Evolutionary conservation across 2,113 vertebrate genomes (phyloP).

Genomic region (Amia ocellicauda): DNA sequence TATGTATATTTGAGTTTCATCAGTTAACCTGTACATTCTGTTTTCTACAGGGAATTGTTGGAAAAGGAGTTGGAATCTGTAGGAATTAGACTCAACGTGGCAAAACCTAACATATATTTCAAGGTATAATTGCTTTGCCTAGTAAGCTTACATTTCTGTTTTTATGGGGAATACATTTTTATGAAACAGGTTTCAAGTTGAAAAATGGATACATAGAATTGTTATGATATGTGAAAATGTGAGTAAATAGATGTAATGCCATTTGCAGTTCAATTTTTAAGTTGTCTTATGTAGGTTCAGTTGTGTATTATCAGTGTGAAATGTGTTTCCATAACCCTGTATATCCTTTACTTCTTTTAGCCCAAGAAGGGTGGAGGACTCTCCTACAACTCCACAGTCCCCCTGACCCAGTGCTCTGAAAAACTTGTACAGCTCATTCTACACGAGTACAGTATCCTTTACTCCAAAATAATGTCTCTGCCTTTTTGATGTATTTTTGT

Average conservation of each 20-base stretch:
- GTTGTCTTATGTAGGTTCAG: no score
- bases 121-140: constrained; percentile 73
- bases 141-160: no score
- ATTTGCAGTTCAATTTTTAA: no score
- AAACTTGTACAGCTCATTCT: constrained; percentile 96
- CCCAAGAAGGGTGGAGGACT: constrained; percentile 96
- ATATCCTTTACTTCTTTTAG: constrained; percentile 63
- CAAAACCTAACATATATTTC: constrained; percentile 97
- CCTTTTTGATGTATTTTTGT: no score
- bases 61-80: constrained; percentile 96
- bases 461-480: no score
- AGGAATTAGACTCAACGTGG: constrained; percentile 90
- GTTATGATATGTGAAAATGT: no score
- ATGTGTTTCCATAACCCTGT: no score
- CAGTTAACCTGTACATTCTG: constrained; percentile 4
- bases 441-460: constrained; percentile 98
- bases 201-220: no score
- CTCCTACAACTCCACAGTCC: constrained; percentile 95
- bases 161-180: no score
- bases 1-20: no score
- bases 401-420: constrained; percentile 90
- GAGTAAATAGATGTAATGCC: no score
- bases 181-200: background rate
- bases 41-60: constrained; percentile 73
- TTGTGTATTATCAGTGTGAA: no score